These are phyloP conservation scores for Deilephila porcellus DNA, from an alignment of 2,888 invertebrate genomes.

Conservation along the genomic window DNA sequence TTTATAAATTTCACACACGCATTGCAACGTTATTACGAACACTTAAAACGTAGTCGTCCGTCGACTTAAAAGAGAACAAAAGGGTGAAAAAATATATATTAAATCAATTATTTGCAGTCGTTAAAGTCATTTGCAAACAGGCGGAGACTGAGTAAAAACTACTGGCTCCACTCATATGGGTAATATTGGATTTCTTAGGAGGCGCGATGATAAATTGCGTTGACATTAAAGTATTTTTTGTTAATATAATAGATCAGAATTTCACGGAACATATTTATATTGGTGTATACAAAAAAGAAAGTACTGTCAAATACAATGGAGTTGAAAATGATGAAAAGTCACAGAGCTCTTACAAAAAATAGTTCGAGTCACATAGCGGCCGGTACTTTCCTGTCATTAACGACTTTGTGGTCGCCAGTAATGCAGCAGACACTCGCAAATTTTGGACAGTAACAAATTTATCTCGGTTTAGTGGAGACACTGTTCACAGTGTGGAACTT, in stretches of 20 bases:
- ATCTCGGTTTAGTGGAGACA: constrained; percentile 60
- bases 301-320: constrained; percentile 44
- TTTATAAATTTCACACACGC: constrained; percentile 22
- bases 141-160: constrained; percentile 23
- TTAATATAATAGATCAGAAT: constrained; percentile 36
- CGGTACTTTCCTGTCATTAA: constrained; percentile 77
- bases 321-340: constrained; percentile 48
- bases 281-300: constrained; percentile 41
- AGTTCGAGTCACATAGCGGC: constrained; percentile 56
- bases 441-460: constrained; percentile 66
- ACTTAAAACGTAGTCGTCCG: constrained; percentile 38
- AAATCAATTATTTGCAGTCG: constrained; percentile 58
- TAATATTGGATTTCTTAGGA: constrained; percentile 49
- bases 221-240: constrained; percentile 33
- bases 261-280: constrained; percentile 37
- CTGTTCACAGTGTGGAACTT: constrained; percentile 66
- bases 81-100: constrained; percentile 48
- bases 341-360: constrained; percentile 55
- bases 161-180: constrained; percentile 33
- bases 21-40: constrained; percentile 58
- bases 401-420: constrained; percentile 64
- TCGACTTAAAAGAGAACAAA: constrained; percentile 44
- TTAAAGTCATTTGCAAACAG: constrained; percentile 53
- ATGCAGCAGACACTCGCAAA: constrained; percentile 58
- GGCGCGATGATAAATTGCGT: constrained; percentile 52